Base-by-base conservation (phyloP, 1,140 invertebrate species). In the Drosophila watanabei region DNA sequence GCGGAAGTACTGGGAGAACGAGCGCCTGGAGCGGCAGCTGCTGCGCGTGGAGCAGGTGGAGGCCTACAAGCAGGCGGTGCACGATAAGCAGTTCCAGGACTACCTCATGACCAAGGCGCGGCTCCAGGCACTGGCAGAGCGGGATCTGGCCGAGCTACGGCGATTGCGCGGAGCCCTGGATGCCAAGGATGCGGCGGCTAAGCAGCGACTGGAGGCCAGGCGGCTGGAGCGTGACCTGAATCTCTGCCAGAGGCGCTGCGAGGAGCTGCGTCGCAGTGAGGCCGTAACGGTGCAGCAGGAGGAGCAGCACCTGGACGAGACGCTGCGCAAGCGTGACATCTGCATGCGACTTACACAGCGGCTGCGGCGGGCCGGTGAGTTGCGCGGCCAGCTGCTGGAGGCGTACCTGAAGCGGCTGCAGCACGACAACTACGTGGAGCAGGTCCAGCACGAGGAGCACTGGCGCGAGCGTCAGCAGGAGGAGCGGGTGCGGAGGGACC, bases 1-100 rank as follows among this genome's bases (percentile, higher is more conserved):
- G 9, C 77, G 86, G 0, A 93, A 93, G 56, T 86, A 85, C 56
- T 93, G 93, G 93, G 92, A 93, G 59, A 92, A 92, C 61, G 93
- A 93, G 57, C 81, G 90, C 0, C 71, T 87, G 39, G 91, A 93
- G 57, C 85, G 92, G 0, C 79, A 93, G 64, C 58, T 93, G 8
- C 43, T 91, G 9, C 92, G 83, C 39, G 84, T 80, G 54, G 92
- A 93, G 57, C 92, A 93, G 39, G 66, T 92, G 64, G 92, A 93
- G 66, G 90, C 92, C 9, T 93, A 92, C 28, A 92, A 90, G 62
- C 86, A 79, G 8, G 88, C 88, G 0, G 80, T 93, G 16, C 86
- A 88, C 20, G 86, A 93, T 20, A 93, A 93, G 65, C 93, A 93
- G 68, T 88, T 90, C 35, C 90, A 92, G 61, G 93, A 93, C 41